Conservation (phyloP, 2,888 invertebrate genomes). For the Timema podura region DNA sequence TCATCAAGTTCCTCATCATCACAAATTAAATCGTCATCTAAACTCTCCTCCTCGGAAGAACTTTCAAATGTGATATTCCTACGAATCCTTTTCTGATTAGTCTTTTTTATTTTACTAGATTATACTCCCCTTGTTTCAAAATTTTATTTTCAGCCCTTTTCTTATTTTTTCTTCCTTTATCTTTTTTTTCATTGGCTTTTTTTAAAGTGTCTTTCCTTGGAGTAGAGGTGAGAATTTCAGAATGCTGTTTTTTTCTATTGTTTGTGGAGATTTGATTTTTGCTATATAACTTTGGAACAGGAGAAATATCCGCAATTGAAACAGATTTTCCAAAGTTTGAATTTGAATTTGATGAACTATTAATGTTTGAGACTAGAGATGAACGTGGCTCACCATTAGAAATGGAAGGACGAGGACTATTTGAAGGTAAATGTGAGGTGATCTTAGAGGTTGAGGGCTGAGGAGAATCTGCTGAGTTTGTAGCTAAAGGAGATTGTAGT, state of each 20-base stretch:
- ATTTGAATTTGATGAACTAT: not conserved
- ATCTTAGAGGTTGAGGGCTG: no score
- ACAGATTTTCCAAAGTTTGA: not conserved
- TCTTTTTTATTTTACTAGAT: not conserved
- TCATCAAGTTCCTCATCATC: not conserved
- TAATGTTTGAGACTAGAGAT: not conserved
- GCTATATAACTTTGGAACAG: not conserved
- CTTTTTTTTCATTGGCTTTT: not conserved
- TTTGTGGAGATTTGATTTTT: not conserved
- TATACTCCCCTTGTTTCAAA: not conserved
- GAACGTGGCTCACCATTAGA: not conserved
- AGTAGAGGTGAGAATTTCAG: slow-evolving; percentile 6
- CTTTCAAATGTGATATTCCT: not conserved
- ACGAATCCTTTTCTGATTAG: not conserved
- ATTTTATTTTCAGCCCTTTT: not conserved
- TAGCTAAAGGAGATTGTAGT: not conserved
- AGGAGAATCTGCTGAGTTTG: not conserved
- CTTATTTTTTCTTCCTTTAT: no score
- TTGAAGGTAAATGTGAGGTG: no score
- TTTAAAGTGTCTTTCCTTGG: not conserved
- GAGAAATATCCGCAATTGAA: not conserved
- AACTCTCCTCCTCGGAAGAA: not conserved
- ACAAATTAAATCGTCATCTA: not conserved
- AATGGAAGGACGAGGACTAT: no score
- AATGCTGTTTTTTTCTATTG: not conserved